A percentile compares a stretch with the other conserved stretches of the same genome.
phyloP scores from a whole-genome alignment of 2,797 vertebrate genomes.

The Petrocephalus schoutedeni region DNA sequence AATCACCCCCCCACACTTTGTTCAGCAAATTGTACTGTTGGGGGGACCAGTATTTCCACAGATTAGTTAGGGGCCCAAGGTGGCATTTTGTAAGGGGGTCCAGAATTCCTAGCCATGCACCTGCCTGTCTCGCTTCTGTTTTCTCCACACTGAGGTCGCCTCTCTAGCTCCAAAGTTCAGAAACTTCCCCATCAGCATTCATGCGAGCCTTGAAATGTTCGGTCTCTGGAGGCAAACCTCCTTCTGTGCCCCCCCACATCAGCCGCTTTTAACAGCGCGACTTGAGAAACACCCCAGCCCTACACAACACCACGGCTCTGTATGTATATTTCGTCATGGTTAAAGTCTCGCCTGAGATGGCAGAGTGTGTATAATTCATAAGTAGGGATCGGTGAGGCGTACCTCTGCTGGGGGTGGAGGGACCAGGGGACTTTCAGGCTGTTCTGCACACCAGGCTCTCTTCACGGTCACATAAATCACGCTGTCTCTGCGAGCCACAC shows the following conservation, averaged over 20 bases:
- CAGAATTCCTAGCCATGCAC: not conserved
- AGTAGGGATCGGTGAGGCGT: conserved; percentile 63
- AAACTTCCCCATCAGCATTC: not conserved
- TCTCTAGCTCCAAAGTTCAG: not conserved
- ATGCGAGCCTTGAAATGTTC: not conserved
- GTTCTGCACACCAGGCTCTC: not conserved
- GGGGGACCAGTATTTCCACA: not conserved
- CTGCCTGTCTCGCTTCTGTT: not conserved
- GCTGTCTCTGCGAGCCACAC: not conserved
- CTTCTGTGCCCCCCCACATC: not conserved
- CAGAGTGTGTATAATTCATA: conserved; percentile 65
- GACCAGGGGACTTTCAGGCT: not conserved
- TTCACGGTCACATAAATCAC: conserved; percentile 9
- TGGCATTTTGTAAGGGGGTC: not conserved
- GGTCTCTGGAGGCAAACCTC: conserved; percentile 42
- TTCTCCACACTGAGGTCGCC: not conserved
- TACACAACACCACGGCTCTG: conserved; percentile 61
- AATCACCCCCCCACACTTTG: not conserved
- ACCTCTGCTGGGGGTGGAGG: conserved; percentile 50
- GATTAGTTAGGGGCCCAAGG: not conserved
- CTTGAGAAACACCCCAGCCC: not conserved
- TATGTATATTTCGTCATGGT: conserved; percentile 65
- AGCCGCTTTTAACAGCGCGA: not conserved
- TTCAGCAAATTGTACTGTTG: not conserved
- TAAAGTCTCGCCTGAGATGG: conserved; percentile 62